phyloP scores from a whole-genome alignment of 1,140 invertebrate species.

The Apis dorsata region DNA sequence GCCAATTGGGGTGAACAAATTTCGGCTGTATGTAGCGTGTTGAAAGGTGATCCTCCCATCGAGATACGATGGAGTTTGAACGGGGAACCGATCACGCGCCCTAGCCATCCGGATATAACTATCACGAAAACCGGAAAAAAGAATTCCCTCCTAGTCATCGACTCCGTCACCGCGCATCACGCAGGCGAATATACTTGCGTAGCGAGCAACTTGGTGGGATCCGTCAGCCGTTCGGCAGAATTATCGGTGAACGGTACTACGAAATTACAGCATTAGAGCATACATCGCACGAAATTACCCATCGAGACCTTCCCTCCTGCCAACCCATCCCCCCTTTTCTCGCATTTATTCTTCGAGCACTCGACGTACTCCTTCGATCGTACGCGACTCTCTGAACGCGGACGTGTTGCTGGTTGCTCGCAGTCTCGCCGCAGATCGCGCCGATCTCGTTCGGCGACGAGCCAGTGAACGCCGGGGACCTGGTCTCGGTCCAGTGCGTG shows the following conservation, averaged over 20 bases:
- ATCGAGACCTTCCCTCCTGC: neutral
- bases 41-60: constrained; percentile 86
- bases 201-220: constrained; percentile 87
- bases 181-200: constrained; percentile 88
- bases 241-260: constrained; percentile 87
- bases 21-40: constrained; percentile 84
- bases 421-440: constrained; percentile 84
- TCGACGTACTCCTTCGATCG: neutral
- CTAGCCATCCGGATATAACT: constrained; percentile 84
- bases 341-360: neutral
- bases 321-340: neutral
- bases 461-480: constrained; percentile 86
- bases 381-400: constrained; percentile 22
- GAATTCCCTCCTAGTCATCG: constrained; percentile 86
- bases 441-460: constrained; percentile 86
- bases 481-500: constrained; percentile 85
- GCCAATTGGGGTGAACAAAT: constrained; percentile 74
- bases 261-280: constrained; percentile 35
- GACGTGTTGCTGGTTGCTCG: constrained; percentile 38
- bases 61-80: constrained; percentile 88
- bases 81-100: constrained; percentile 81
- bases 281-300: constrained; percentile 30
- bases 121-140: constrained; percentile 86
- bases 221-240: constrained; percentile 83
- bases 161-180: constrained; percentile 84